Evolutionary conservation across 2,113 vertebrate species (phyloP), one percentile per base, ranked within the genome.

Genomic region (Recurvirostra avosetta): DNA sequence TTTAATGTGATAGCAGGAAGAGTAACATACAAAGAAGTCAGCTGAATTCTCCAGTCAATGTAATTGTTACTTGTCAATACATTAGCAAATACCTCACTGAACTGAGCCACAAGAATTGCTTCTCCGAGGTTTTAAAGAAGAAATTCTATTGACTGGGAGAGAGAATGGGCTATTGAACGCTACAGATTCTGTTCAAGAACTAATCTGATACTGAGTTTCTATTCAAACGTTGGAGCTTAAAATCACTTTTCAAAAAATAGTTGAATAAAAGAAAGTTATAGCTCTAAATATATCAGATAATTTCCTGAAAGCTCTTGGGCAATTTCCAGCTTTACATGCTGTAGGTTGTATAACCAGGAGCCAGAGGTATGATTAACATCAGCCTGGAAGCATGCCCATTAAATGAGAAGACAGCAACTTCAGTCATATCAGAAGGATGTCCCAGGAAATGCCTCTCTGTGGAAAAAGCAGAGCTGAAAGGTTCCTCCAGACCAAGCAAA

Each of bases 111-210:
- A 95, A 67, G 25, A 92, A 74, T 58, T 80, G 10, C 47, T 95
- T 94, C 36, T 50, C 38, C 52, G 91, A 89, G 88, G 49, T 92
- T 92, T 92, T 90, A 76, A 93, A 94, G 76, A 90, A 87, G 88
- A 55, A 92, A 80, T 12, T 77, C 45, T 83, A 41, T 83, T 86
- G 75, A 70, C 59, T 77, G 32, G 11, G n/a, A 76, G 62, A 88
- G 36, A 88, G n/a, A 94, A 86, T 41, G 38, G 79, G 59, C 32
- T 95, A 84, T 84, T 91, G 91, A 84, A 40, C 0, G 0, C 25
- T 73, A 58, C 41, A 86, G 68, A 62, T 84, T 94, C 55, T 90
- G 30, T 85, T 90, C 70, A 78, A 90, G 70, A 70, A 18, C 74
- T 95, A 74, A 86, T 81, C 63, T 91, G 76, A 94, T 89, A 26